A percentile compares a stretch with the other conserved stretches of the same genome.
phyloP scores from a whole-genome alignment of 2,797 vertebrate genomes.

The Schizothorax lantsangensis region DNA sequence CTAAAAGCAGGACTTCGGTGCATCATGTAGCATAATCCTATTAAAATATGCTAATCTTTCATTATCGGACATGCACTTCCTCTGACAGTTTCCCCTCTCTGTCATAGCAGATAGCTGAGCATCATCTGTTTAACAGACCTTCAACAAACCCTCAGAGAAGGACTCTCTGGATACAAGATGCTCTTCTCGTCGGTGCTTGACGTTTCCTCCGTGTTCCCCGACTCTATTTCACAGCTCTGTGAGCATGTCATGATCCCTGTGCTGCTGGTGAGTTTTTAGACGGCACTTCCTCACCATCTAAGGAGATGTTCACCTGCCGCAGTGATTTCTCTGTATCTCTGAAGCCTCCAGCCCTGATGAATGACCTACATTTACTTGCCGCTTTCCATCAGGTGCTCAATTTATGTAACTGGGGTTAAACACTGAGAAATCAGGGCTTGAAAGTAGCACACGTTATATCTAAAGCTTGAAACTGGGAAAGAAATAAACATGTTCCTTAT shows the following conservation, averaged over 20 bases:
- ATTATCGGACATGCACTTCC: constrained; percentile 7
- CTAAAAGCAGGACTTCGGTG: background rate
- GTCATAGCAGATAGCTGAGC: background rate
- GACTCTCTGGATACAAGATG: background rate
- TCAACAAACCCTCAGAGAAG: constrained; percentile 17
- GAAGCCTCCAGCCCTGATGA: background rate
- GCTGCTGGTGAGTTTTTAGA: constrained; percentile 13
- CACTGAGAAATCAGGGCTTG: constrained; percentile 7
- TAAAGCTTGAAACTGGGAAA: background rate
- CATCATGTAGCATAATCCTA: constrained; percentile 14
- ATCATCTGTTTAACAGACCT: constrained; percentile 13
- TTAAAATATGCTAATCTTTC: constrained; percentile 19
- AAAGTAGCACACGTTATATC: constrained; percentile 13
- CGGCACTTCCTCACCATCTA: background rate
- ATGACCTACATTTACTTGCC: constrained; percentile 30
- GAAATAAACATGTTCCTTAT: background rate
- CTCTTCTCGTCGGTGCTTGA: constrained; percentile 7
- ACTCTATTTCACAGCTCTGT: constrained; percentile 29
- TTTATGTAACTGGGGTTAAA: constrained; percentile 48
- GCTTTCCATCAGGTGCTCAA: constrained; percentile 17
- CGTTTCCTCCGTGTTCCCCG: background rate
- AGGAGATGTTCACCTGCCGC: constrained; percentile 20
- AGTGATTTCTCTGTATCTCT: constrained; percentile 9
- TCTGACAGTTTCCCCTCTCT: constrained; percentile 10
- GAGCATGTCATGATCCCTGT: constrained; percentile 15